phyloP scores from a whole-genome alignment of 2,888 invertebrate genomes.

The Philereme transversata region DNA sequence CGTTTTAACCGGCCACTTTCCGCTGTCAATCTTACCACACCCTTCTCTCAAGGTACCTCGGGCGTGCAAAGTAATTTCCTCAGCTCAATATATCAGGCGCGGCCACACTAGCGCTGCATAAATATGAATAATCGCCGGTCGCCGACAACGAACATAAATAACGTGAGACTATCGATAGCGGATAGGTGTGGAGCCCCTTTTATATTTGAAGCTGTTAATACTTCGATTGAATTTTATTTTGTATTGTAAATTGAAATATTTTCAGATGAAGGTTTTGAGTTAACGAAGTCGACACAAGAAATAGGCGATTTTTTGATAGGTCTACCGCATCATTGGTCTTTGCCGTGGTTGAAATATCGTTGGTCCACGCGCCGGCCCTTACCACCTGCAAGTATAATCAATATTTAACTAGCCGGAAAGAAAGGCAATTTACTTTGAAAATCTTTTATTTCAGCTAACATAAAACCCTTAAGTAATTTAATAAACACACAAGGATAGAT shows the following conservation, averaged over 20 bases:
- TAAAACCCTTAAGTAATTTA: too few relatives aligned
- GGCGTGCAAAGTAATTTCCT: constrained; percentile 53
- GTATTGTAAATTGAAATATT: constrained; percentile 16
- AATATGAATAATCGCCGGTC: constrained; percentile 70
- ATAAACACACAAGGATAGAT: too few relatives aligned
- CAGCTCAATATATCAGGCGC: constrained; percentile 57
- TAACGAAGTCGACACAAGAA: too few relatives aligned
- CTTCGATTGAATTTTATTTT: constrained; percentile 13
- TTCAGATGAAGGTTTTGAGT: not conserved
- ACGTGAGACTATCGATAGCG: constrained; percentile 54
- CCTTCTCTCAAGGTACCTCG: constrained; percentile 36
- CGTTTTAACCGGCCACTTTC: not conserved
- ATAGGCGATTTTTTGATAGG: too few relatives aligned
- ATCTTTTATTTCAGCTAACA: too few relatives aligned
- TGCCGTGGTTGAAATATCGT: too few relatives aligned
- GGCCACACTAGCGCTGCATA: constrained; percentile 60
- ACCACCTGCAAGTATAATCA: too few relatives aligned
- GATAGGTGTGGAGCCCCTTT: constrained; percentile 10
- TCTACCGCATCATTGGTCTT: too few relatives aligned
- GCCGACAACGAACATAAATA: constrained; percentile 65
- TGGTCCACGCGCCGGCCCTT: too few relatives aligned
- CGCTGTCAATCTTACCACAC: constrained; percentile 17
- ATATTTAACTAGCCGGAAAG: too few relatives aligned
- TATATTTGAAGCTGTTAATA: constrained; percentile 18
- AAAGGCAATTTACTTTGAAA: too few relatives aligned